A percentile compares a stretch with the other conserved stretches of the same genome.
Conservation (phyloP, 2,113 vertebrate species). For the Naja naja region DNA sequence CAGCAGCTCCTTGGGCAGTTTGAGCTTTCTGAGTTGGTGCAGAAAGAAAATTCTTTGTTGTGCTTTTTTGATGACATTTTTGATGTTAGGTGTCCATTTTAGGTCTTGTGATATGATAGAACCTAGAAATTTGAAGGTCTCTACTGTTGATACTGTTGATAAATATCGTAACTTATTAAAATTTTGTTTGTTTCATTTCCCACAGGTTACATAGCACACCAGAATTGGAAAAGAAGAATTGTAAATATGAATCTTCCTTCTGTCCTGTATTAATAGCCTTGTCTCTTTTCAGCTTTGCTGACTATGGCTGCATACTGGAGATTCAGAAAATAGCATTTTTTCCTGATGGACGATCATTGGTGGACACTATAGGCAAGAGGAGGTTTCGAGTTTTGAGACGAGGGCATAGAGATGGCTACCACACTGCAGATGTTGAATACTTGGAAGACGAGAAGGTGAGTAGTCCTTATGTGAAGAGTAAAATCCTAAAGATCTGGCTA, state of each 20-base stretch:
- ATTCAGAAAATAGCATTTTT: slow-evolving; percentile 78
- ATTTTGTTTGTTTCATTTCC: too few relatives aligned
- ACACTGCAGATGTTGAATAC: slow-evolving; percentile 86
- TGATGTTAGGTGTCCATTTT: too few relatives aligned
- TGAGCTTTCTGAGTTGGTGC: too few relatives aligned
- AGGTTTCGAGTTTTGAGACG: slow-evolving; percentile 82
- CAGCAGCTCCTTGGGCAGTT: too few relatives aligned
- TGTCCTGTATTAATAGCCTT: not conserved
- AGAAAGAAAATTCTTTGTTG: too few relatives aligned
- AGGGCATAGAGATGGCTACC: slow-evolving; percentile 83
- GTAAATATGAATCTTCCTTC: not conserved
- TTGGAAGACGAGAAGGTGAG: slow-evolving; percentile 82
- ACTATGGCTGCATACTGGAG: slow-evolving; percentile 86
- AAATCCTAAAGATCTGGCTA: not conserved
- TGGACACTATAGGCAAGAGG: slow-evolving; percentile 78
- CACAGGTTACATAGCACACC: not conserved
- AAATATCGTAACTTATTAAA: too few relatives aligned
- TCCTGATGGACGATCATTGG: slow-evolving; percentile 81
- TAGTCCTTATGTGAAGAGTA: not conserved
- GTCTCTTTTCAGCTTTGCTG: slow-evolving; percentile 76
- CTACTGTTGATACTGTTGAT: too few relatives aligned
- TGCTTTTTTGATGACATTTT: too few relatives aligned
- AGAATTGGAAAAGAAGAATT: not conserved
- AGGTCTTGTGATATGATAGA: too few relatives aligned
- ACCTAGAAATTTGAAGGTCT: too few relatives aligned